Evolutionary conservation across 2,888 invertebrate genomes (phyloP).

Genomic region (Oligia strigilis): DNA sequence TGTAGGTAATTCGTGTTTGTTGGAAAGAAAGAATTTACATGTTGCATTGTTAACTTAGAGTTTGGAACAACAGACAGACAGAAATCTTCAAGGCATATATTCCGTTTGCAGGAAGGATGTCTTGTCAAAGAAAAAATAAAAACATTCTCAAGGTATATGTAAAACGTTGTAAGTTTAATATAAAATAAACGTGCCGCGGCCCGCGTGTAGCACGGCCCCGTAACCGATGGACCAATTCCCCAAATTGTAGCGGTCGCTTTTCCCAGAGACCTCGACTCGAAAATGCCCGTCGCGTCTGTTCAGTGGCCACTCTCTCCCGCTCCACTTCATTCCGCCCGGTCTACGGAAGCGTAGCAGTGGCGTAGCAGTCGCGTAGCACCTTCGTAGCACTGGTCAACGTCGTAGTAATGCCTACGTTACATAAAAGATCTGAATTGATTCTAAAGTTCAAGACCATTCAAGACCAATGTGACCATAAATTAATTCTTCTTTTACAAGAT

Average conservation of each 20-base stretch:
- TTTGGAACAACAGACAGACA: conserved; percentile 47
- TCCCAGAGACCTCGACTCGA: conserved; percentile 80
- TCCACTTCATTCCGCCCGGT: conserved; percentile 57
- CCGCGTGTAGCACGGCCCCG: conserved; percentile 67
- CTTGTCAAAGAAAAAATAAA: conserved; percentile 3
- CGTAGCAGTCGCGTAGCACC: conserved; percentile 65
- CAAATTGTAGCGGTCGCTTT: conserved; percentile 79
- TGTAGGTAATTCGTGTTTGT: conserved; percentile 18
- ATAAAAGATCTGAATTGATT: conserved; percentile 22
- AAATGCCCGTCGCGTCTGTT: conserved; percentile 68
- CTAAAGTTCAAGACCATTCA: conserved; percentile 36
- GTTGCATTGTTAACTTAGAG: conserved; percentile 17
- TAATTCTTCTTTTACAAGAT: conserved; percentile 9
- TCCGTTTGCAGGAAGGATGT: conserved; percentile 2
- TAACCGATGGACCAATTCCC: conserved; percentile 82
- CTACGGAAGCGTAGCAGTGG: conserved; percentile 63
- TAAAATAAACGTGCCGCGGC: conserved; percentile 27
- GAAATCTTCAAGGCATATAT: conserved; percentile 17
- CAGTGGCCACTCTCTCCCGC: conserved; percentile 74
- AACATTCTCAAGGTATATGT: background rate
- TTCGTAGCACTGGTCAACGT: conserved; percentile 65
- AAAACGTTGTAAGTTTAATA: background rate
- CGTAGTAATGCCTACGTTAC: conserved; percentile 29
- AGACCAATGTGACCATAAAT: conserved; percentile 9
- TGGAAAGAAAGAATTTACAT: conserved; percentile 32